phyloP scores from a whole-genome alignment of 2,888 invertebrate species.

The Cheilosia impressa region DNA sequence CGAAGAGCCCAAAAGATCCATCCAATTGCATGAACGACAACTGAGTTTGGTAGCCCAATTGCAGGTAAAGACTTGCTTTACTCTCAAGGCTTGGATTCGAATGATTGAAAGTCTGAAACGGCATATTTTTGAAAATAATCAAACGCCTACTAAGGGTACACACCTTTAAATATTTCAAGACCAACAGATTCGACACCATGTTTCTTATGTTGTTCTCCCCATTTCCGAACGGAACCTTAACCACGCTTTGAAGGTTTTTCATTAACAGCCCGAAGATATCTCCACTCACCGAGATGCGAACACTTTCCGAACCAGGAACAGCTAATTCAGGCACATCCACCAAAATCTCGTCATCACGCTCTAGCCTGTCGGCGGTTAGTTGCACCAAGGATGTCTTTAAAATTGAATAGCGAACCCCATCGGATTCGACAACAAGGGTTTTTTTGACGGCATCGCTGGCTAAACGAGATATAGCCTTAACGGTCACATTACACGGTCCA shows the following conservation, averaged over 20 bases:
- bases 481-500: slow-evolving; percentile 88
- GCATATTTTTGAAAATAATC: not conserved
- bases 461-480: slow-evolving; percentile 85
- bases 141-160: not conserved
- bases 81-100: slow-evolving; percentile 87
- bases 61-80: slow-evolving; percentile 86
- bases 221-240: slow-evolving; percentile 87
- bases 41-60: slow-evolving; percentile 95
- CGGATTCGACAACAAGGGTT: slow-evolving; percentile 87
- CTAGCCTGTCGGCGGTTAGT: slow-evolving; percentile 84
- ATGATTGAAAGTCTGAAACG: slow-evolving; percentile 85
- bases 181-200: slow-evolving; percentile 87
- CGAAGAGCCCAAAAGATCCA: slow-evolving; percentile 94
- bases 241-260: slow-evolving; percentile 86
- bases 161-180: slow-evolving; percentile 86
- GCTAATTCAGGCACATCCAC: slow-evolving; percentile 84
- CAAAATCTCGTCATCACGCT: slow-evolving; percentile 83
- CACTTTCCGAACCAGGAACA: slow-evolving; percentile 85
- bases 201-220: slow-evolving; percentile 89
- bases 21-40: slow-evolving; percentile 92
- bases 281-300: slow-evolving; percentile 85
- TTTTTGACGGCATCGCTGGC: slow-evolving; percentile 87
- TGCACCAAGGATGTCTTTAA: slow-evolving; percentile 89
- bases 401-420: slow-evolving; percentile 88
- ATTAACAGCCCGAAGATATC: slow-evolving; percentile 85